Evolutionary conservation across 2,797 vertebrate genomes (phyloP), one percentile per base, ranked within the genome.

Genomic region (Lutjanus campechanus): DNA sequence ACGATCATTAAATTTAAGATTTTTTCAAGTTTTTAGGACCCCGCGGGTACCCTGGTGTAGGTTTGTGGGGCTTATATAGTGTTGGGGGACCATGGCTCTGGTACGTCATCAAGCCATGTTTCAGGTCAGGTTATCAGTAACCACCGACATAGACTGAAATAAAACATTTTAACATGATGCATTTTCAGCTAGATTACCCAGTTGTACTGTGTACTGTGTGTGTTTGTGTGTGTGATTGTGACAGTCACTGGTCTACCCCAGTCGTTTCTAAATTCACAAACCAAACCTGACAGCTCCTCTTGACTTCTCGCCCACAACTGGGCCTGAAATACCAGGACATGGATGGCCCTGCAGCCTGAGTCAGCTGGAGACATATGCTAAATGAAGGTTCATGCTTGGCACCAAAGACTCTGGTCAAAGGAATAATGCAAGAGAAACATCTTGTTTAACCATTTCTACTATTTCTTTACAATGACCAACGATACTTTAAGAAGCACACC

Each of bases 251-350:
- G 49, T 75, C 60, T 15, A 68, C 25, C 69, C 73, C 36, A 20
- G 47, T 56, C 4, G 3, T 54, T 59, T 60, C 8, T 11, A 17
- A 46, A 51, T 70, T 50, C 20, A 67, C 50, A 76, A 71, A 83
- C 79, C 10, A 65, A 56, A 76, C 41, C 59, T 68, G 73, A 88
- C 69, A 81, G 80, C 53, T 77, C 55, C 41, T 25, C 47, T 16
- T 50, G 47, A 44, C 67, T 66, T 81, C 72, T 69, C 19, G 29
- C 65, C 77, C 60, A 65, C 73, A 71, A 46, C 65, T 46, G 41
- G 44, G 63, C 63, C 75, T 71, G 55, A 85, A 81, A 78, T 78
- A 78, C 64, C 55, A 78, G 25, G 50, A 66, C 11, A 8, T 46
- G 49, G 47, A 69, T 1, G 44, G 75, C 61, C 44, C 61, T 49